Base-by-base conservation (phyloP, 2,888 invertebrate species). In the Physocephala rufipes region DNA sequence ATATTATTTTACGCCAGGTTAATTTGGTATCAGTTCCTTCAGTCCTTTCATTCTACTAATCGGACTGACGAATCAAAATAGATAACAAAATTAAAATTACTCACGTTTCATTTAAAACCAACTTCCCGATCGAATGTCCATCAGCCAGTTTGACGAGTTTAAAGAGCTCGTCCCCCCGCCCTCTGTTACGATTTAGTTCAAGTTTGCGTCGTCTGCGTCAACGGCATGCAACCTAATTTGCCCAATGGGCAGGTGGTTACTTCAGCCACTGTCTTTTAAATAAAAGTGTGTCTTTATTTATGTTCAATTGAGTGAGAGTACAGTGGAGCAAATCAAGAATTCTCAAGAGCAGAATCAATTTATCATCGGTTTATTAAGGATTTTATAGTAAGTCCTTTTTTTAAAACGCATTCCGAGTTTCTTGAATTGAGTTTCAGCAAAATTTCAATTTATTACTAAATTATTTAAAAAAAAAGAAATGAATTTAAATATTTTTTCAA, bases 201-300 rank as follows among this genome's bases (percentile, higher is more conserved):
- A 36, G 36, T 9, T 36, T 36, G 9, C 36, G 36, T 36, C 36
- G n/a, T n/a, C 82, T 82, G 81, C 84, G 82, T 83, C 82, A 82
- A 83, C 83, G 80, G 79, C 80, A 83, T 78, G 82, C 78, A 80
- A 79, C 80, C 80, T 81, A 82, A 73, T 70, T 70, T 73, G 53
- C 74, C 76, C 76, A 76, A 83, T 81, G 78, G 84, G 82, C 82
- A 83, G 82, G 82, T 83, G 82, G 81, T 82, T 81, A 80, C 78
- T 83, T 79, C 36, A 51, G 36, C 28, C 58, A 26, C 43, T 67
- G 21, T 30, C 30, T 36, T 36, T 36, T 36, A 19, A 30, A 21
- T 43, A 68, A 68, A 75, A 68, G 66, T 66, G 72, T 73, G 67
- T 70, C 63, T 65, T 58, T 71, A 64, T 73, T 73, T 64, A 66